Evolutionary conservation across 1,140 invertebrate genomes (phyloP).

Genomic region (Drosophila grimshawi): DNA sequence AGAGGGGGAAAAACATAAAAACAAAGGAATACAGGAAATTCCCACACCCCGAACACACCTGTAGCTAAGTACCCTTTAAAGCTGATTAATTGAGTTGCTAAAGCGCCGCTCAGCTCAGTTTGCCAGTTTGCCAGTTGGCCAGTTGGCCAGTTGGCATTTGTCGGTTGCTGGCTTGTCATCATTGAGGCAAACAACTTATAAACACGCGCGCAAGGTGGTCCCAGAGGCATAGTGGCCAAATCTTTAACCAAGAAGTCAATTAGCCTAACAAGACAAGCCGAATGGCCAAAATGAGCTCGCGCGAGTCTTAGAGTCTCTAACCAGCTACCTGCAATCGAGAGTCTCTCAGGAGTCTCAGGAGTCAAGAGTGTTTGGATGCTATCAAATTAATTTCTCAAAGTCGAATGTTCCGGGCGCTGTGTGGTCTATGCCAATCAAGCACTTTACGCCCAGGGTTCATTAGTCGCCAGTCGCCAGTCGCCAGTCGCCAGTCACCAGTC

Average conservation of each 20-base stretch:
- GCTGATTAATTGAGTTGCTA: constrained; percentile 77
- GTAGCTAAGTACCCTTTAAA: constrained; percentile 51
- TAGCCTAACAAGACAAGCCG: constrained; percentile 77
- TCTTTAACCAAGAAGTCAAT: constrained; percentile 62
- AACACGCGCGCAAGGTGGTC: constrained; percentile 67
- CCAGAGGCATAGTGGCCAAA: constrained; percentile 19
- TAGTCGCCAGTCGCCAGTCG: constrained; percentile 58
- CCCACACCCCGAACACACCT: constrained; percentile 49
- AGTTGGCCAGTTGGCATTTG: constrained; percentile 17
- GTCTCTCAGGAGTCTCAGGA: background rate
- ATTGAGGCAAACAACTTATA: constrained; percentile 50
- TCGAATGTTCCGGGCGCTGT: constrained; percentile 53
- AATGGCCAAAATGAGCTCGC: constrained; percentile 34
- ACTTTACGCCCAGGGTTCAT: constrained; percentile 76
- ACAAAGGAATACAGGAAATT: constrained; percentile 33
- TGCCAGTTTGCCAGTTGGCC: constrained; percentile 2
- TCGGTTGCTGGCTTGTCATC: constrained; percentile 59
- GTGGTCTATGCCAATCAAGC: constrained; percentile 82
- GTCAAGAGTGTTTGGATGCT: constrained; percentile 39
- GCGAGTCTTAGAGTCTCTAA: constrained; percentile 14
- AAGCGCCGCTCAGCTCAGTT: constrained; percentile 41
- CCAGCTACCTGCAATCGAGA: constrained; percentile 14
- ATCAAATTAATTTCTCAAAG: constrained; percentile 68
- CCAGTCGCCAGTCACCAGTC: background rate
- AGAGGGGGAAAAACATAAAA: background rate